These are phyloP conservation scores for Phymatocera aterrima DNA, from an alignment of 2,888 invertebrate species.

Conservation along the genomic window DNA sequence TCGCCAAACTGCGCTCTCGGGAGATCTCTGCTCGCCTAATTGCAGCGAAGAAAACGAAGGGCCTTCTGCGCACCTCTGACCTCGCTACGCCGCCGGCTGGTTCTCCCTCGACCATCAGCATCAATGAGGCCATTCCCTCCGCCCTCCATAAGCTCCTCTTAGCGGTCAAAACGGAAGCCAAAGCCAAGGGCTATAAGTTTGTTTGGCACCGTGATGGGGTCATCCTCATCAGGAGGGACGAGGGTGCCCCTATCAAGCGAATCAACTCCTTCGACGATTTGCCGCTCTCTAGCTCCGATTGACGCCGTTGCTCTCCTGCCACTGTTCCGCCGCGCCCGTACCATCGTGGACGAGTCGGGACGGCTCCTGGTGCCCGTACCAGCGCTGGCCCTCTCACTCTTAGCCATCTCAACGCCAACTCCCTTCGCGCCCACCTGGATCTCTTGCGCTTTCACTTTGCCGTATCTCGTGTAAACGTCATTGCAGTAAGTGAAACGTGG, in stretches of 20 bases:
- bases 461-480: neutral
- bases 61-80: neutral
- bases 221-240: neutral
- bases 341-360: too few species aligned
- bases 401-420: neutral
- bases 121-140: neutral
- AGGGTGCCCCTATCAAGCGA: neutral
- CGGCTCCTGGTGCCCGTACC: neutral
- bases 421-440: neutral
- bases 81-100: neutral
- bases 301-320: neutral
- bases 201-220: neutral
- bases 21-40: neutral
- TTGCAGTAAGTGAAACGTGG: neutral
- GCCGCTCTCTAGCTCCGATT: neutral
- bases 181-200: neutral
- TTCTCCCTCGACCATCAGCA: neutral
- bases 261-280: neutral
- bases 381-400: neutral
- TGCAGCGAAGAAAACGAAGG: neutral
- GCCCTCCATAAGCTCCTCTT: neutral
- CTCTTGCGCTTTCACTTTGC: neutral
- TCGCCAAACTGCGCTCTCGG: neutral
- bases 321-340: neutral
- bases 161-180: neutral